Evolutionary conservation across 2,113 vertebrate species (phyloP).

Genomic region (Zapornia atra): DNA sequence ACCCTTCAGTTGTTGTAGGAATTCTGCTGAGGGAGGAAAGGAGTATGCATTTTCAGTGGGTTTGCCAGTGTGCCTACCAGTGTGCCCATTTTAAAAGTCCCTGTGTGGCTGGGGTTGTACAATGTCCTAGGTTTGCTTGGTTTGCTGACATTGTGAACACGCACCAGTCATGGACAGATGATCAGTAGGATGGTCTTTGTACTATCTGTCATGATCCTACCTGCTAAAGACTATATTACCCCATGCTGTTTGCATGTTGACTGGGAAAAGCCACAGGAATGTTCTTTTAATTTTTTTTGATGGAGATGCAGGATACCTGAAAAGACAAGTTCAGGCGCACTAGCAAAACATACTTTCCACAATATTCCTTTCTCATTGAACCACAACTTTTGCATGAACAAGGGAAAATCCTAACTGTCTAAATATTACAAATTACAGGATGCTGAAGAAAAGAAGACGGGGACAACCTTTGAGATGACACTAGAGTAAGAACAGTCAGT

Average conservation of each 20-base stretch:
- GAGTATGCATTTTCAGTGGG: neutral
- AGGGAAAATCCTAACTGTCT: neutral
- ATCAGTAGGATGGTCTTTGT: neutral
- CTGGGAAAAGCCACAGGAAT: neutral
- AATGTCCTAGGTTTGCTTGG: neutral
- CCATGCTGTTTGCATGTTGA: neutral
- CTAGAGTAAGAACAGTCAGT: neutral
- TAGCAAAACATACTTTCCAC: neutral
- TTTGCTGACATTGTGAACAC: neutral
- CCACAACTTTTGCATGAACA: neutral
- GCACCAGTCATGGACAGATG: neutral
- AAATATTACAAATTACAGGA: neutral
- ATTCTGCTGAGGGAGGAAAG: neutral
- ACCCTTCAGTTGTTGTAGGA: neutral
- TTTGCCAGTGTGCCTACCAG: neutral
- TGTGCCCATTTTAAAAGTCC: neutral
- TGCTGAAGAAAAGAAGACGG: neutral
- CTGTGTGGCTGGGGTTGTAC: neutral
- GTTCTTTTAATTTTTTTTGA: neutral
- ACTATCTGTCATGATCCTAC: neutral
- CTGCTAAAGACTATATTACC: neutral
- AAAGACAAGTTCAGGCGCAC: neutral
- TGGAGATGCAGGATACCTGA: neutral
- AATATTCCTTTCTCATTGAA: neutral
- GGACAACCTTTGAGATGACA: neutral